A percentile compares a stretch with the other conserved stretches of the same genome.
These are phyloP conservation scores for Phallusia fumigata DNA, from an alignment of 23 tunicate species.

Conservation along the genomic window DNA sequence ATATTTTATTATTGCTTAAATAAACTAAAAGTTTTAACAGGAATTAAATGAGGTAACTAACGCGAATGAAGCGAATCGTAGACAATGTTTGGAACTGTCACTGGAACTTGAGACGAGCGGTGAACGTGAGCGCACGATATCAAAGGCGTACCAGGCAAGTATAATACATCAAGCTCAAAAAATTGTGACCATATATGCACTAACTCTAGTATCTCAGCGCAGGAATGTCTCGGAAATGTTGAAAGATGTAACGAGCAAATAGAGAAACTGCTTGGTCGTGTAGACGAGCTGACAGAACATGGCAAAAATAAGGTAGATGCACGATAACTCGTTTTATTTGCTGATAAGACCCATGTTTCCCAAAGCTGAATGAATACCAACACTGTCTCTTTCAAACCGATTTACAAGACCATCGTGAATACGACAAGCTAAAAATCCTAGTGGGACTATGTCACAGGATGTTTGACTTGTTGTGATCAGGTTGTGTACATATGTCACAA, in stretches of 20 bases:
- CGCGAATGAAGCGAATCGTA: not conserved
- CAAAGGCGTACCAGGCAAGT: not conserved
- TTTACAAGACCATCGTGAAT: slow-evolving; percentile 6
- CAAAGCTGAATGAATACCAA: not conserved
- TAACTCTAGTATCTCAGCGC: not conserved
- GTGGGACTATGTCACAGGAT: slow-evolving; percentile 18
- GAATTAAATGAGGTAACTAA: not conserved
- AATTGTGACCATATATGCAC: not conserved
- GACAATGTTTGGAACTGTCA: not conserved
- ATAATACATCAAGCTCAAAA: not conserved
- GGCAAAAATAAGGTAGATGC: slow-evolving; percentile 46
- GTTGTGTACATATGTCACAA: not conserved
- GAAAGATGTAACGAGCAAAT: slow-evolving; percentile 27
- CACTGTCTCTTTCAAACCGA: not conserved
- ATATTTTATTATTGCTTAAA: no score
- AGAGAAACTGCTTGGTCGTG: slow-evolving; percentile 35
- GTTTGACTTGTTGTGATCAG: slow-evolving; percentile 35
- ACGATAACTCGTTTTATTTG: not conserved
- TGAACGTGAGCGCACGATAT: not conserved
- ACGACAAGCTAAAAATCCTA: slow-evolving; percentile 27
- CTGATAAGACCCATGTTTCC: not conserved
- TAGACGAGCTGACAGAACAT: slow-evolving; percentile 28
- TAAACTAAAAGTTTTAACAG: no score
- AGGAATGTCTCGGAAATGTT: slow-evolving; percentile 53
- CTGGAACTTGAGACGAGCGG: not conserved